phyloP scores from a whole-genome alignment of 2,888 invertebrate species.

The Fabriciana adippe region DNA sequence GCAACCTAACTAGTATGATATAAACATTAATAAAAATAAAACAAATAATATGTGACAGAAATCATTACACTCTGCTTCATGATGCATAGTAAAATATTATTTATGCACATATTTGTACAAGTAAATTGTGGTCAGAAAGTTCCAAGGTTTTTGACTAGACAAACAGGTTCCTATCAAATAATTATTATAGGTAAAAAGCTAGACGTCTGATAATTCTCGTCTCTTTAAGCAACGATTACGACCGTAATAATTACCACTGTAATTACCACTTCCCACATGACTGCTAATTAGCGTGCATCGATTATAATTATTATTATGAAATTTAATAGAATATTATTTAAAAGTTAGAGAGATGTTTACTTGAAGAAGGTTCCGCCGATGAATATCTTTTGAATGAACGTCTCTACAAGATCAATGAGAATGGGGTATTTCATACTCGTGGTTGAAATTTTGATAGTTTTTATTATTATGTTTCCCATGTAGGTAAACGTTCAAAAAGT shows the following conservation, averaged over 20 bases:
- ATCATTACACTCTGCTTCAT: too few relatives aligned
- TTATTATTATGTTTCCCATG: too few relatives aligned
- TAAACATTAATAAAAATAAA: too few relatives aligned
- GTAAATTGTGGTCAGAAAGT: background rate
- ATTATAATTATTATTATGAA: constrained; percentile 39
- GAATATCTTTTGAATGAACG: too few relatives aligned
- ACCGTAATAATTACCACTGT: constrained; percentile 37
- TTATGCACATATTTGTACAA: background rate
- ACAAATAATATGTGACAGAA: too few relatives aligned
- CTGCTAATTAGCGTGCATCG: constrained; percentile 59
- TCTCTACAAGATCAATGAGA: too few relatives aligned
- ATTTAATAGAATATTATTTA: constrained; percentile 34
- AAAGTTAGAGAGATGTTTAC: constrained; percentile 6
- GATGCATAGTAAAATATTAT: background rate
- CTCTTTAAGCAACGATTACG: constrained; percentile 33
- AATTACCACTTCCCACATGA: constrained; percentile 48
- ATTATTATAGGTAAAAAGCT: constrained; percentile 29
- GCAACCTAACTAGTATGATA: too few relatives aligned
- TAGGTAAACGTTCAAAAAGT: too few relatives aligned
- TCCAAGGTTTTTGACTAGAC: constrained; percentile 22
- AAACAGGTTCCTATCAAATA: constrained; percentile 24
- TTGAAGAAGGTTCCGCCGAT: constrained; percentile 8
- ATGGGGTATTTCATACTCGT: too few relatives aligned
- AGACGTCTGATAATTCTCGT: constrained; percentile 35
- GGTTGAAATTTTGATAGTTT: too few relatives aligned